Percentiles rank a stretch among this genome's conserved stretches.
Conservation (phyloP, 2,113 vertebrate species). For the Myocastor coypus region DNA sequence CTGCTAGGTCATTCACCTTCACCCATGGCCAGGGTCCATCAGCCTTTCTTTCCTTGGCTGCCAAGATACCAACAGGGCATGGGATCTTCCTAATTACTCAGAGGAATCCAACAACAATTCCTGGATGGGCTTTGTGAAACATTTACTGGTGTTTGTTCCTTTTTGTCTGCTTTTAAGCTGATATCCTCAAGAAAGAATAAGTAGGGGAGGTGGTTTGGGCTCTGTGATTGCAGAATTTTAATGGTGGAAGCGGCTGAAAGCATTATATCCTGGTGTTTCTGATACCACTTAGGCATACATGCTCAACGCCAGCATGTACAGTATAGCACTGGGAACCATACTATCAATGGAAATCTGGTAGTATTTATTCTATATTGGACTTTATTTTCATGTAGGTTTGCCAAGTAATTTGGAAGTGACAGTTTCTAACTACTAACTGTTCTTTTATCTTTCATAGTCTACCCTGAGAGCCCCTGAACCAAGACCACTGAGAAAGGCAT, state of each 20-base stretch:
- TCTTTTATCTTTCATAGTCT: background rate
- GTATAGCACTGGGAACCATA: background rate
- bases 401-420: background rate
- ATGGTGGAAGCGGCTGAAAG: background rate
- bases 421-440: background rate
- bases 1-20: background rate
- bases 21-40: background rate
- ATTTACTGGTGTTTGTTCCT: background rate
- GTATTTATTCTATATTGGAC: background rate
- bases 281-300: background rate
- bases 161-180: background rate
- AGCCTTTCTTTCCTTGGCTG: background rate
- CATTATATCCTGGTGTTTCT: background rate
- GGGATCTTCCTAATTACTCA: background rate
- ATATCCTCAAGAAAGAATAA: background rate
- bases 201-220: background rate
- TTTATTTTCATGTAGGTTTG: background rate
- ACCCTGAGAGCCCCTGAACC: background rate
- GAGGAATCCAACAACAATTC: background rate
- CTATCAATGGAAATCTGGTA: background rate
- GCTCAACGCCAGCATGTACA: background rate
- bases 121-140: background rate
- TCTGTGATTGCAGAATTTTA: conserved; percentile 10
- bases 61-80: background rate
- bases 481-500: background rate